Evolutionary conservation across 2,888 invertebrate genomes (phyloP), one percentile per base, ranked within the genome.

Genomic region (Zaprionus bogoriensis): DNA sequence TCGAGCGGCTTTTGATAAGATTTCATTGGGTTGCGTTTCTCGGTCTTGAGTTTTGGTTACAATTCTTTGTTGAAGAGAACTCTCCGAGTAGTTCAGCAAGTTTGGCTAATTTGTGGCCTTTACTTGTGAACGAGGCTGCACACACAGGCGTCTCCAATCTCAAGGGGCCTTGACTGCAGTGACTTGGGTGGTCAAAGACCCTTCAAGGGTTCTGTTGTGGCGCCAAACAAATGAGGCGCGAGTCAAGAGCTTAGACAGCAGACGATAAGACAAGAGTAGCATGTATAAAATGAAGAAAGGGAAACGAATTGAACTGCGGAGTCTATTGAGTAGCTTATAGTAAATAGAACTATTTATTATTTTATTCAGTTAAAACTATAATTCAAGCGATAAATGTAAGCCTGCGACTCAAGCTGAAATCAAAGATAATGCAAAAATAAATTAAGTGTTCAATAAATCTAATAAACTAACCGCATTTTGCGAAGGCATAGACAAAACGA

Each of bases 1-100:
- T 53, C 25, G 36, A 4, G 7, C 42, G 28, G 32, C 50, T 48
- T 62, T 63, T 79, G 82, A 82, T 82, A 82, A 87, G 85, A 87
- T 82, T 82, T 66, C 72, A 45, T 61, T 74, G 53, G 57, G 58
- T 81, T 62, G 60, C 57, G 32, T 12, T 32, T n/a, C 30, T 6
- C 19, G 25, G 54, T 50, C 62, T 52, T 48, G 39, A 22, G 28
- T 67, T 61, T 64, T 53, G 17, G 55, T 67, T 54, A 28, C 28
- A 47, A 54, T 51, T 63, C 62, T 14, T 7, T 54, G 45, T 27
- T 36, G 14, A 9, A 17, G 6, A 4, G 25, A 38, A 19, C 39
- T 39, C 10, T n/a, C 2, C 23, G 36, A 36, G 19, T 42, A 47
- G 59, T 66, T 69, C 36, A 57, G 42, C 46, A 63, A 73, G 69